phyloP scores from a whole-genome alignment of 2,113 vertebrate genomes.

The Charina bottae region DNA sequence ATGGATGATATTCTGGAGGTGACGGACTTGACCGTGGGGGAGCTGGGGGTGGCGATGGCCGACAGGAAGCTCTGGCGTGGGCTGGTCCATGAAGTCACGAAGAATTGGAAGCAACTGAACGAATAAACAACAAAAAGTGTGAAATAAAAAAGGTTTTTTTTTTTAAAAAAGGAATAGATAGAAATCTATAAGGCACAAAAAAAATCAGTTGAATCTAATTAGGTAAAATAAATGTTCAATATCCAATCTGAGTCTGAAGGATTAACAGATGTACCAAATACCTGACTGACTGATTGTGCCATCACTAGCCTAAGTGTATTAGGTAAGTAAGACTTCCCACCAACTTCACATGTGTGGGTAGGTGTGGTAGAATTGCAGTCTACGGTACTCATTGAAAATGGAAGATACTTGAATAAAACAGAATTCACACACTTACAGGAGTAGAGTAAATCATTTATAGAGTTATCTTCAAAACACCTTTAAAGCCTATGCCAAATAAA shows the following conservation, averaged over 20 bases:
- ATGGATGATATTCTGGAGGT: too few species aligned
- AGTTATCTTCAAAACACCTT: not conserved
- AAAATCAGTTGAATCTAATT: too few species aligned
- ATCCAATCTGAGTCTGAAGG: not conserved
- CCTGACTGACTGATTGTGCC: too few species aligned
- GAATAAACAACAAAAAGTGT: too few species aligned
- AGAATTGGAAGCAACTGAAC: too few species aligned
- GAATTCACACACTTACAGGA: not conserved
- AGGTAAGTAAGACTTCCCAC: not conserved
- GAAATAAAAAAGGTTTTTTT: too few species aligned
- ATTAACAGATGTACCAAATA: not conserved
- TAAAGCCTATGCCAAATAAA: too few species aligned
- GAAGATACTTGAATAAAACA: not conserved
- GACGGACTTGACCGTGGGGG: too few species aligned
- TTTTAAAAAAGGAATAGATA: too few species aligned
- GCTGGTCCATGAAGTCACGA: too few species aligned
- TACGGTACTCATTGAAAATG: not conserved
- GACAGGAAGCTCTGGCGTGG: too few species aligned
- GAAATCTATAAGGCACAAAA: not conserved
- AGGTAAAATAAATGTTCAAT: not conserved
- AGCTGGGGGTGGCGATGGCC: too few species aligned
- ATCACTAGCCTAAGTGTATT: not conserved
- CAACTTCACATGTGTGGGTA: not conserved
- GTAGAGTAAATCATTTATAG: not conserved
- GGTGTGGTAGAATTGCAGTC: not conserved